These are phyloP conservation scores for Whitmania pigra DNA, from an alignment of 1,140 invertebrate genomes.

Conservation along the genomic window DNA sequence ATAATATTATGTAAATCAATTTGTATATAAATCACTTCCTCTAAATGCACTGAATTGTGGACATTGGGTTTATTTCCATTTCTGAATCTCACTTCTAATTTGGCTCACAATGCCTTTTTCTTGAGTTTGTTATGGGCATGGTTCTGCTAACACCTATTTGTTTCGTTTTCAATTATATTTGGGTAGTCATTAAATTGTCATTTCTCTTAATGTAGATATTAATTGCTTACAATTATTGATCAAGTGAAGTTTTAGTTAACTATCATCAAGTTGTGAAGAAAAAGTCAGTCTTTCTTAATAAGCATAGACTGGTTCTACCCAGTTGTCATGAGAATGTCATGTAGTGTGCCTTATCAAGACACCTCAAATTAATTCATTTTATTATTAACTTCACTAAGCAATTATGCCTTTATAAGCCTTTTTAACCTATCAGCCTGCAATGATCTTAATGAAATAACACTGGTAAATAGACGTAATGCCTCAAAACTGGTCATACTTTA, in stretches of 20 bases:
- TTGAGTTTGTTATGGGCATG: not conserved
- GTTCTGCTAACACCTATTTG: not conserved
- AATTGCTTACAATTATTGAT: not conserved
- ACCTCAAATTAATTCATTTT: not conserved
- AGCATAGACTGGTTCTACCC: not conserved
- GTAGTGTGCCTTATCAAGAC: not conserved
- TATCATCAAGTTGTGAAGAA: not conserved
- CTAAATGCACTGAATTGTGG: not conserved
- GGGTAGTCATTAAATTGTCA: not conserved
- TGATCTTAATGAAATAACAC: no score
- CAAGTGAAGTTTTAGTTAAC: not conserved
- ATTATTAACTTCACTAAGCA: not conserved
- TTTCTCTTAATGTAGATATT: constrained; percentile 3
- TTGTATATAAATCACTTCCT: not conserved
- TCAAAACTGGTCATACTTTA: no score
- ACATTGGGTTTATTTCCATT: not conserved
- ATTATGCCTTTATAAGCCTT: no score
- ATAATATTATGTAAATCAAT: not conserved
- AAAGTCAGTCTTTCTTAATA: no score
- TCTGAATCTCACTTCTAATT: no score
- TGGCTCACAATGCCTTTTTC: not conserved
- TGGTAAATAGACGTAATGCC: no score
- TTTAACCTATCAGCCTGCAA: no score
- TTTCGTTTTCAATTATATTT: not conserved
- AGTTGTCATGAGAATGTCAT: not conserved